These are phyloP conservation scores for Drosophila sturtevanti DNA, from an alignment of 1,140 invertebrate genomes.

Conservation along the genomic window DNA sequence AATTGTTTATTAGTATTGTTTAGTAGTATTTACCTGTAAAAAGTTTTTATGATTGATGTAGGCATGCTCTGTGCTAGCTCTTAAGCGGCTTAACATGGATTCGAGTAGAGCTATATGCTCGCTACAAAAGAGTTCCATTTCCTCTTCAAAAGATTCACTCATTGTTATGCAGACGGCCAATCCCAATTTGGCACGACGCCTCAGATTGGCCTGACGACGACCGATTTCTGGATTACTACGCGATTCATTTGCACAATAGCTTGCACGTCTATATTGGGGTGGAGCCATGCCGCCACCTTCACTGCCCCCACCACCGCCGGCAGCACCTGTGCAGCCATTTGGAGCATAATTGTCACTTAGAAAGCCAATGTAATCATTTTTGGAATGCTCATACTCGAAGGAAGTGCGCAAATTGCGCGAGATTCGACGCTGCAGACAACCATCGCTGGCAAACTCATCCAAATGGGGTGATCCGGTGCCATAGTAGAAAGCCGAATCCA, in stretches of 20 bases:
- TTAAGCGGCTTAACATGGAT: slow-evolving; percentile 89
- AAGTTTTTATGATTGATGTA: slow-evolving; percentile 82
- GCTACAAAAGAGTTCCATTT: slow-evolving; percentile 88
- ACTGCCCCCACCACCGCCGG: slow-evolving; percentile 54
- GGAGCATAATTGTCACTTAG: slow-evolving; percentile 72
- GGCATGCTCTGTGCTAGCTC: slow-evolving; percentile 85
- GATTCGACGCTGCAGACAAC: slow-evolving; percentile 78
- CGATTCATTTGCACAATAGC: slow-evolving; percentile 74
- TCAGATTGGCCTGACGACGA: slow-evolving; percentile 50
- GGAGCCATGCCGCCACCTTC: slow-evolving; percentile 70
- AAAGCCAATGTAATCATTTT: slow-evolving; percentile 79
- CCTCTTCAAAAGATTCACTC: slow-evolving; percentile 83
- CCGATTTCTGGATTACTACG: slow-evolving; percentile 81
- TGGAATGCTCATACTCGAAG: slow-evolving; percentile 80
- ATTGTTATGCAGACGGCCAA: slow-evolving; percentile 83
- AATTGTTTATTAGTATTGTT: too few species aligned
- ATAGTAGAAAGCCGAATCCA: slow-evolving; percentile 68
- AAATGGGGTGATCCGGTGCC: slow-evolving; percentile 56
- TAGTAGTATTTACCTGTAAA: slow-evolving; percentile 47
- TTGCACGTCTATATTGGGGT: slow-evolving; percentile 65
- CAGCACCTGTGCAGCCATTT: neutral
- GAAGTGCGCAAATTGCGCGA: slow-evolving; percentile 81
- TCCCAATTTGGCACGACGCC: slow-evolving; percentile 84
- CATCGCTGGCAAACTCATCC: slow-evolving; percentile 70
- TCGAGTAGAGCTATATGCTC: slow-evolving; percentile 92